phyloP scores from a whole-genome alignment of 1,140 invertebrate species.

The Wiebesia pumilae region DNA sequence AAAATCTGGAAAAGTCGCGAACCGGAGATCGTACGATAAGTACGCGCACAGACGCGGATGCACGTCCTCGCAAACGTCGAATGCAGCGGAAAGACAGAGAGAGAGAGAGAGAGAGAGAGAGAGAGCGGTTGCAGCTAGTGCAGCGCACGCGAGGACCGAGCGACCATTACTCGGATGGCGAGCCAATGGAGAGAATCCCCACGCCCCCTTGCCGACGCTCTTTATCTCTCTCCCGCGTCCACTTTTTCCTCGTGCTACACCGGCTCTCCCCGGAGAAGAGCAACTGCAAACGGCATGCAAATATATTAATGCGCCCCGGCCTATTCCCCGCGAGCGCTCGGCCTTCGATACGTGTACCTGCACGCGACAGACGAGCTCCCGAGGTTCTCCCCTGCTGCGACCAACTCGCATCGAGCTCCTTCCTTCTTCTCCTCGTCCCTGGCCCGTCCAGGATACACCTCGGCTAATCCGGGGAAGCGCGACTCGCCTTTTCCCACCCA shows the following conservation, averaged over 20 bases:
- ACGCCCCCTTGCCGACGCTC: conserved; percentile 66
- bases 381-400: background rate
- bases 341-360: background rate
- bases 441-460: too few species aligned
- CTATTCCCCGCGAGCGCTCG: background rate
- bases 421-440: background rate
- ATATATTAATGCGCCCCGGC: conserved; percentile 37
- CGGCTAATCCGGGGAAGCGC: background rate
- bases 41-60: background rate
- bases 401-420: too few species aligned
- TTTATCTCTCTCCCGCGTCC: conserved; percentile 24
- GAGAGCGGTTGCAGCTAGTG: conserved; percentile 17
- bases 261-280: conserved; percentile 20
- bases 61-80: background rate
- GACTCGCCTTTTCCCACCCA: background rate
- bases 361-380: conserved; percentile 8
- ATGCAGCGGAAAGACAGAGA: conserved; percentile 23
- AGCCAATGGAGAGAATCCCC: conserved; percentile 74
- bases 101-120: conserved; percentile 16
- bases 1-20: conserved; percentile 42
- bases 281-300: conserved; percentile 40
- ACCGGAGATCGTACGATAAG: background rate
- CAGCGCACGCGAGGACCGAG: conserved; percentile 61
- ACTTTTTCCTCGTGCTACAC: conserved; percentile 12
- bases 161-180: conserved; percentile 74